A percentile compares a stretch with the other conserved stretches of the same genome.
phyloP scores from a whole-genome alignment of 2,113 vertebrate genomes.

The Turnix velox region DNA sequence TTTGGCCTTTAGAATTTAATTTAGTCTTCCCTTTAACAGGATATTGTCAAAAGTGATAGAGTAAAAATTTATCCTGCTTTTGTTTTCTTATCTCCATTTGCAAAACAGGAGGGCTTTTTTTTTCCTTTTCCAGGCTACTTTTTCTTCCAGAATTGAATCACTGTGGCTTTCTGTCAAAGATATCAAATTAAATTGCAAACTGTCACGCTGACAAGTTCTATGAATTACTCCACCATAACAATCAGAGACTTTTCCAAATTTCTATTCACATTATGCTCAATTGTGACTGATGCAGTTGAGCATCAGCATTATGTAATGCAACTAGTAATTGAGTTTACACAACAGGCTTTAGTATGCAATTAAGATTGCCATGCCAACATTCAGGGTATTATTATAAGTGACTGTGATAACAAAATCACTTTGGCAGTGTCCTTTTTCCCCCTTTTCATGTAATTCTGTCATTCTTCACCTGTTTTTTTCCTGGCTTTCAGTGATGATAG shows the following conservation, averaged over 20 bases:
- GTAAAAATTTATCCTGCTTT: background rate
- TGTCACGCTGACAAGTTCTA: background rate
- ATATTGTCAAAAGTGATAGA: background rate
- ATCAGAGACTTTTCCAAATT: background rate
- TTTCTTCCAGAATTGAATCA: background rate
- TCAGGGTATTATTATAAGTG: background rate
- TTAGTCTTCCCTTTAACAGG: background rate
- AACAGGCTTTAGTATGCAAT: background rate
- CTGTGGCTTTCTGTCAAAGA: background rate
- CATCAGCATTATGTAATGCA: background rate
- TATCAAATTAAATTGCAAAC: background rate
- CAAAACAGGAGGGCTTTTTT: fast-evolving
- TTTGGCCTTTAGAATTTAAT: background rate
- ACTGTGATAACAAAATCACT: background rate
- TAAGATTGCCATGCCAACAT: background rate
- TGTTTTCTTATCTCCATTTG: background rate
- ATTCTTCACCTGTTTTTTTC: conserved; percentile 28
- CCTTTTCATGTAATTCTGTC: background rate
- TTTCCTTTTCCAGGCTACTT: background rate
- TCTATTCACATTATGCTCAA: background rate
- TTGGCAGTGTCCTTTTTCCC: background rate
- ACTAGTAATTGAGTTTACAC: background rate
- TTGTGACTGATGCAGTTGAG: background rate
- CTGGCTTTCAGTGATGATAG: conserved; percentile 23
- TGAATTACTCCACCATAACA: background rate